Conservation (phyloP, 1,140 invertebrate species). For the Patella vulgata region DNA sequence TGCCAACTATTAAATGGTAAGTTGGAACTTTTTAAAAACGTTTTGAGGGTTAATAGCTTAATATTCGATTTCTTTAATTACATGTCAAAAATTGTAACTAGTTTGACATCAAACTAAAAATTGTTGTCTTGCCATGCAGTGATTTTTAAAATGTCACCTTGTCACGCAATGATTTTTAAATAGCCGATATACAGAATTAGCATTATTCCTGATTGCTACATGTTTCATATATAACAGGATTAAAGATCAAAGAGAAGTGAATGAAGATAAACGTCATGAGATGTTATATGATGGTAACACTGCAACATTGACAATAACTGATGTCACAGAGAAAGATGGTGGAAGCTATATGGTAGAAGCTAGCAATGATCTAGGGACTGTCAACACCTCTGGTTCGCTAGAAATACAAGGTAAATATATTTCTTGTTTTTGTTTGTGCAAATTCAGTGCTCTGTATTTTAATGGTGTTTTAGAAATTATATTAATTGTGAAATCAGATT, state of each 20-base stretch:
- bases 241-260: constrained; percentile 45
- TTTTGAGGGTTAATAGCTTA: too few species aligned
- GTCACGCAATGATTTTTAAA: too few species aligned
- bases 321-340: constrained; percentile 52
- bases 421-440: background rate
- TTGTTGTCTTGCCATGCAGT: background rate
- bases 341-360: constrained; percentile 58
- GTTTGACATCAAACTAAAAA: background rate
- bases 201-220: too few species aligned
- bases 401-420: constrained; percentile 45
- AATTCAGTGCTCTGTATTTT: background rate
- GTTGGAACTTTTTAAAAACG: constrained; percentile 5
- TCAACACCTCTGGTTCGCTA: constrained; percentile 45
- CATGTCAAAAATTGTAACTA: background rate
- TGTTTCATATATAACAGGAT: constrained; percentile 41
- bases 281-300: constrained; percentile 45
- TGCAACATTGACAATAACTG: constrained; percentile 48
- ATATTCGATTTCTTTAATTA: too few species aligned
- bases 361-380: constrained; percentile 54
- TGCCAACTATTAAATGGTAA: constrained; percentile 55
- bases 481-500: too few species aligned
- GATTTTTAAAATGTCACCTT: background rate
- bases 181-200: too few species aligned
- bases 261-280: constrained; percentile 45
- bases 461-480: too few species aligned